These are phyloP conservation scores for Salvelinus alpinus DNA, from an alignment of 2,113 vertebrate species.

Conservation along the genomic window DNA sequence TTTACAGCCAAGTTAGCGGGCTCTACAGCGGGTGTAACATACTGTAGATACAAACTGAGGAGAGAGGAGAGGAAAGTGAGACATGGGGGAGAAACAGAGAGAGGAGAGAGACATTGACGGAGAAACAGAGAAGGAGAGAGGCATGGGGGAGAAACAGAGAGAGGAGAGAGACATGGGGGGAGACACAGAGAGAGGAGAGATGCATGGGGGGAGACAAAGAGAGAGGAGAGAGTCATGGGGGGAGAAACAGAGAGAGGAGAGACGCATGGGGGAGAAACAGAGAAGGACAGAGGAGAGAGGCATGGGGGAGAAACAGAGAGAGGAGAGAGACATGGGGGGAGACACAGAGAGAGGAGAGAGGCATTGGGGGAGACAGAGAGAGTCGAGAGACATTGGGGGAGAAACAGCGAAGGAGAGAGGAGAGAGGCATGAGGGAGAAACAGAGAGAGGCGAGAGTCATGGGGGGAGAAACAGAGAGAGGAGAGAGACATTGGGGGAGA, in stretches of 20 bases:
- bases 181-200: no score
- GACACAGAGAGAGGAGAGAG: neutral
- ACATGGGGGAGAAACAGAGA: neutral
- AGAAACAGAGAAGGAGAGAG: no score
- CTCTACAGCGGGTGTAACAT: constrained; percentile 39
- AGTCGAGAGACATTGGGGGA: neutral
- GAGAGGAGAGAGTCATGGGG: neutral
- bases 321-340: neutral
- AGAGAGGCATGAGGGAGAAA: neutral
- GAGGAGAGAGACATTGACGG: neutral
- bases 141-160: neutral
- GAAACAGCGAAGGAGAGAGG: neutral
- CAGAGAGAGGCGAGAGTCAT: neutral
- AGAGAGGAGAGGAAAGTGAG: neutral
- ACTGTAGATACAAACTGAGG: neutral
- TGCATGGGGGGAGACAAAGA: no score
- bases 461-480: neutral
- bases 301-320: neutral
- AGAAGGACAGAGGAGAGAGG: neutral
- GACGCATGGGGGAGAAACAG: neutral
- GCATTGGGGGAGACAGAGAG: neutral
- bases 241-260: neutral
- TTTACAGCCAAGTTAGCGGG: constrained; percentile 46
- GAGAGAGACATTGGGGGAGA: neutral
- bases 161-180: constrained; percentile 4